Evolutionary conservation across 2,797 vertebrate species (phyloP).

Genomic region (Rhyacichthys aspro): DNA sequence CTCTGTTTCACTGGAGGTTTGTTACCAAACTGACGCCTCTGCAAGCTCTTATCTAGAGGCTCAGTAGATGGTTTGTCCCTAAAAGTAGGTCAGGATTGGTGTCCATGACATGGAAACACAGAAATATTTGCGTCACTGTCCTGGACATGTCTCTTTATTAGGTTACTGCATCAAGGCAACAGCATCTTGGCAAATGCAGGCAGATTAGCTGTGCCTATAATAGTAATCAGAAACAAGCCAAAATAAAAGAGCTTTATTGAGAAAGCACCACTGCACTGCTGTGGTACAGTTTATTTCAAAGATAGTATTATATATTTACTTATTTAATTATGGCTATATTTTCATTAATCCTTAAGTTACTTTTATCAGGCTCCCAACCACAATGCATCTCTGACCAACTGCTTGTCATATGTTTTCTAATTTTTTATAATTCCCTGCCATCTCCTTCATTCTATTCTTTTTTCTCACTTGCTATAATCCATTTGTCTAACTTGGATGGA

Average conservation of each 20-base stretch:
- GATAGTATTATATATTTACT: conserved; percentile 67
- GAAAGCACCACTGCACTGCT: conserved; percentile 50
- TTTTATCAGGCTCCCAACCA: conserved; percentile 53
- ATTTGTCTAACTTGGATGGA: conserved; percentile 64
- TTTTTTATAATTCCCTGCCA: conserved; percentile 32
- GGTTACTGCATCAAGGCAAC: conserved; percentile 65
- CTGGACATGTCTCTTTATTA: conserved; percentile 72
- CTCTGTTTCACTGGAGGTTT: conserved; percentile 2
- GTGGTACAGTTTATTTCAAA: conserved; percentile 59
- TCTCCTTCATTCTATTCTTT: conserved; percentile 51
- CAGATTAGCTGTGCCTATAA: conserved; percentile 77
- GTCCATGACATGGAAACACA: conserved; percentile 47
- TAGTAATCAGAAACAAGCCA: conserved; percentile 73
- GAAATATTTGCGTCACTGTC: conserved; percentile 56
- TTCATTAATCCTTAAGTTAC: conserved; percentile 60
- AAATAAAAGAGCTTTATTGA: conserved; percentile 32
- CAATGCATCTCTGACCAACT: conserved; percentile 25
- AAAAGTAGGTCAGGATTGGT: conserved; percentile 56
- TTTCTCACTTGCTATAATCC: conserved; percentile 52
- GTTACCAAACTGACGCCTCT: conserved; percentile 7
- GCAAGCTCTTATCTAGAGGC: conserved; percentile 8
- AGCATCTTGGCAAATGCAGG: conserved; percentile 61
- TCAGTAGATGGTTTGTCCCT: conserved; percentile 20
- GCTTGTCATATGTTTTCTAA: conserved; percentile 34
- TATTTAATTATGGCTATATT: conserved; percentile 58